A percentile compares a stretch with the other conserved stretches of the same genome.
Conservation (phyloP, 2,888 invertebrate genomes). For the Papilio demoleus region DNA sequence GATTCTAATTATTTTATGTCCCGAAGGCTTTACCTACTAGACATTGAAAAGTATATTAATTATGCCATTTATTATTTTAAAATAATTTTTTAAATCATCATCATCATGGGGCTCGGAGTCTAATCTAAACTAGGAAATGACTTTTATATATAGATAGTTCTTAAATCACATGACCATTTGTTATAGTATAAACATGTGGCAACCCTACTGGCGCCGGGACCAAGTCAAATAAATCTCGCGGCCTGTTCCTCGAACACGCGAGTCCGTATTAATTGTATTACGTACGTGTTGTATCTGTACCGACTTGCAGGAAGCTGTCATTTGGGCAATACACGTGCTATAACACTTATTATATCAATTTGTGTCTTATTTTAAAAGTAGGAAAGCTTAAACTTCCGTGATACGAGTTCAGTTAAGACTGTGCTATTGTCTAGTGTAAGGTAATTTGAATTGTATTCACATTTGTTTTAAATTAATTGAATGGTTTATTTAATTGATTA, state of each 20-base stretch:
- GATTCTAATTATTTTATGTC: too few relatives aligned
- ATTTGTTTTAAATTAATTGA: background rate
- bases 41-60: too few relatives aligned
- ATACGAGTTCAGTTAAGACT: background rate
- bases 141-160: too few relatives aligned
- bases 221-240: constrained; percentile 56
- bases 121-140: too few relatives aligned
- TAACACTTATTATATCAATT: background rate
- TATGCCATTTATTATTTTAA: too few relatives aligned
- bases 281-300: constrained; percentile 66
- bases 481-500: background rate
- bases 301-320: constrained; percentile 56
- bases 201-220: constrained; percentile 23
- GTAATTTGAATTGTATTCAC: background rate
- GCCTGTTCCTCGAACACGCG: constrained; percentile 60
- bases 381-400: background rate
- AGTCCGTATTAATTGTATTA: constrained; percentile 49
- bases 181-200: background rate
- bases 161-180: too few relatives aligned
- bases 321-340: constrained; percentile 36
- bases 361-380: background rate
- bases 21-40: too few relatives aligned
- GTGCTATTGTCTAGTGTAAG: background rate
- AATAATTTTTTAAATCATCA: too few relatives aligned
- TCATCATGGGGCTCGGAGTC: too few relatives aligned